phyloP scores from a whole-genome alignment of 2,888 invertebrate genomes.

The Ischnus inquisitorius region DNA sequence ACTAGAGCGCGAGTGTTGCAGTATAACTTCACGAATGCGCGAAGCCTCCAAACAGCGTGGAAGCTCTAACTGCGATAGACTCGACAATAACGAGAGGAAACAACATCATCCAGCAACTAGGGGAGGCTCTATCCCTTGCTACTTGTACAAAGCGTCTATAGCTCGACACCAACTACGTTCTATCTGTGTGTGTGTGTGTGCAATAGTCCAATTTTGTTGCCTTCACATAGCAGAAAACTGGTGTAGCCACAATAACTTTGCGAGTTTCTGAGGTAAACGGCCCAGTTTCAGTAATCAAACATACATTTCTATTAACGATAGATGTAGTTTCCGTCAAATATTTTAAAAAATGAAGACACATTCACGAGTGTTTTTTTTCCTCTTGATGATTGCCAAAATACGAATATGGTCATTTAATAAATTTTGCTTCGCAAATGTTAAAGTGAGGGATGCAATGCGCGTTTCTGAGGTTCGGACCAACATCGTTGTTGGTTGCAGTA shows the following conservation, averaged over 20 bases:
- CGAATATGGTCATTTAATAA: no score
- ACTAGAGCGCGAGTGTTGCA: conserved; percentile 18
- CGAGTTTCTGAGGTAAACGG: no score
- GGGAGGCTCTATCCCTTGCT: conserved; percentile 77
- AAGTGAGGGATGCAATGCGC: no score
- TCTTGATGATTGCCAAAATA: no score
- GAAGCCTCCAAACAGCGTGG: conserved; percentile 11
- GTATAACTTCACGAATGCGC: conserved; percentile 23
- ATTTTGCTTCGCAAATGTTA: no score
- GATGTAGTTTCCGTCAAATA: no score
- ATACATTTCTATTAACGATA: no score
- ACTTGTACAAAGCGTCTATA: conserved; percentile 30
- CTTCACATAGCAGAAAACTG: neutral
- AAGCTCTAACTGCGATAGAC: neutral
- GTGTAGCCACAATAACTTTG: neutral
- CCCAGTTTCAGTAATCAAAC: no score
- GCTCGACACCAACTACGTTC: neutral
- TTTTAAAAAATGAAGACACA: no score
- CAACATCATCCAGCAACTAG: conserved; percentile 79
- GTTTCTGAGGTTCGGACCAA: no score
- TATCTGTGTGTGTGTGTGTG: neutral
- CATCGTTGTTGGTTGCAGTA: no score
- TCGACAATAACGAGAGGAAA: conserved; percentile 80
- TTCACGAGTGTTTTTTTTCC: no score
- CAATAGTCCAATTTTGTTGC: conserved; percentile 14